phyloP scores from a whole-genome alignment of 2,113 vertebrate species.

The Zosterops hypoxanthus region DNA sequence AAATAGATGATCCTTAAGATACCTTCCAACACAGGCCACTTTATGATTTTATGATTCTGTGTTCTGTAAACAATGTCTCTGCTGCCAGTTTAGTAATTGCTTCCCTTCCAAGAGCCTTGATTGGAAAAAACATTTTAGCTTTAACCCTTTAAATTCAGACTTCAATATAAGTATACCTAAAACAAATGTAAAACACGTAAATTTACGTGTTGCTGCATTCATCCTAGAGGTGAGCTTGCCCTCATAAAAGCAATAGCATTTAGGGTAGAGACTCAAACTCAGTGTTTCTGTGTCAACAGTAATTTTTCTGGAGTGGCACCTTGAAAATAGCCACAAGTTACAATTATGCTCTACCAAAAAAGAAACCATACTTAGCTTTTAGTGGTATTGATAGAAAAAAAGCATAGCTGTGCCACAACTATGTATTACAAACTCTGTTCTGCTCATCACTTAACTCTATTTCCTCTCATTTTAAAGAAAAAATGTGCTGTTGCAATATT shows the following conservation, averaged over 20 bases:
- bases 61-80: background rate
- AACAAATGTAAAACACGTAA: accelerated
- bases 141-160: background rate
- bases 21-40: background rate
- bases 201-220: background rate
- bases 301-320: background rate
- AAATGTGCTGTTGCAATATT: background rate
- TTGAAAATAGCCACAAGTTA: background rate
- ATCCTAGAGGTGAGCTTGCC: background rate
- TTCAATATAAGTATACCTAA: background rate
- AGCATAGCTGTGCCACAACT: background rate
- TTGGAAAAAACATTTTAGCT: background rate
- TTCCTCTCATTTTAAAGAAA: background rate
- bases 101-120: background rate
- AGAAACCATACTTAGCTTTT: background rate
- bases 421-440: background rate
- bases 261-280: background rate
- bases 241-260: background rate
- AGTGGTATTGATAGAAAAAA: background rate
- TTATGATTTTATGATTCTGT: background rate
- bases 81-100: background rate
- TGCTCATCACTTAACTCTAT: background rate
- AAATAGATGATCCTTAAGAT: background rate
- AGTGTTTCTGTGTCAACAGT: background rate
- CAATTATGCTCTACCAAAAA: background rate